Conservation (phyloP, 1,140 invertebrate species). For the Lasioglossum albipes region DNA sequence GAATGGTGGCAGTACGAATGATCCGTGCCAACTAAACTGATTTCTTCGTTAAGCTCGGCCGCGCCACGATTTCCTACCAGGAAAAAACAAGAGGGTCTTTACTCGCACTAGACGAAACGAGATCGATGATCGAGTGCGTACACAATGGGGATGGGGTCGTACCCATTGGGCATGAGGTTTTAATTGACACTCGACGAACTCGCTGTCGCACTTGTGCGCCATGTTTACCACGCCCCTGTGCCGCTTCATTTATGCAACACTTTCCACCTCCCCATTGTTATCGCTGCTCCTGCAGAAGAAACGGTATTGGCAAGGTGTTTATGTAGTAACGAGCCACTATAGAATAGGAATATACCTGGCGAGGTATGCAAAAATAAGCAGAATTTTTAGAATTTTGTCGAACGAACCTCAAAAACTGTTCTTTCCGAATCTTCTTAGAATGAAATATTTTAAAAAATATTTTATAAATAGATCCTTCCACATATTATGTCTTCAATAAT, state of each 20-base stretch:
- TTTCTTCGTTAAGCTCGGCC: neutral
- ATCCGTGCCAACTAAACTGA: neutral
- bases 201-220: slow-evolving; percentile 5
- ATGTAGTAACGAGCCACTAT: too few species aligned
- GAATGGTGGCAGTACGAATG: too few species aligned
- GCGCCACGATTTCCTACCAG: slow-evolving; percentile 1
- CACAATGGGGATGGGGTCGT: slow-evolving; percentile 26
- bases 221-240: neutral
- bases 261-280: neutral
- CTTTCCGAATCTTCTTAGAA: too few species aligned
- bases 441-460: too few species aligned
- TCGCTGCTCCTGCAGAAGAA: neutral
- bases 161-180: slow-evolving; percentile 34
- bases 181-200: slow-evolving; percentile 38
- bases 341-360: too few species aligned
- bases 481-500: too few species aligned
- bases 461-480: too few species aligned
- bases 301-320: neutral
- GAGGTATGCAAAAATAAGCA: too few species aligned
- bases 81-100: slow-evolving; percentile 14
- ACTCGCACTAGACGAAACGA: neutral
- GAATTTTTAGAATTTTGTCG: too few species aligned
- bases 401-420: too few species aligned
- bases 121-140: slow-evolving; percentile 21
- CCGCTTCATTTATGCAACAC: neutral